Evolutionary conservation across 2,888 invertebrate genomes (phyloP).

Genomic region (Gnatocerus cornutus): DNA sequence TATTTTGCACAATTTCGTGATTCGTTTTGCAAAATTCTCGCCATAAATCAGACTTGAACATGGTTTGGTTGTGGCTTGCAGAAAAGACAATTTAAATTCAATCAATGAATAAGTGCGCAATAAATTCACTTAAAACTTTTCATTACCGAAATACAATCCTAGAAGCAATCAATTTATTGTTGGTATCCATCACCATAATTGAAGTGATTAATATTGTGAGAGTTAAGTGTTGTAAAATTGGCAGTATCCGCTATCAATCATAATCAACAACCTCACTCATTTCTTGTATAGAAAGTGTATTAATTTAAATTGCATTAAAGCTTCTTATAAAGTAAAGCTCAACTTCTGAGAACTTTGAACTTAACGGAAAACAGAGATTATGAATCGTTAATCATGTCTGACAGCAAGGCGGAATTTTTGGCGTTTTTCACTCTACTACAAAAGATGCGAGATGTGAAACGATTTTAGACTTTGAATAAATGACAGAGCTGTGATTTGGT

Average conservation of each 20-base stretch:
- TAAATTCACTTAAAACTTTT: conserved; percentile 17
- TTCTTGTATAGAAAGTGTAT: conserved; percentile 36
- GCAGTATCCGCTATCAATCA: conserved; percentile 32
- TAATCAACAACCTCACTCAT: conserved; percentile 33
- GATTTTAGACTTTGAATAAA: neutral
- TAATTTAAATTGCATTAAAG: conserved; percentile 41
- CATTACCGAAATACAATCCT: conserved; percentile 24
- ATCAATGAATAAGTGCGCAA: neutral
- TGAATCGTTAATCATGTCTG: conserved; percentile 32
- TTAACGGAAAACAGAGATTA: conserved; percentile 30
- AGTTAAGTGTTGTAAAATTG: conserved; percentile 35
- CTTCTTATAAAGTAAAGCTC: conserved; percentile 23
- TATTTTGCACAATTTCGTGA: too few species aligned
- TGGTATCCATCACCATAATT: conserved; percentile 36
- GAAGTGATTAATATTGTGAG: conserved; percentile 32
- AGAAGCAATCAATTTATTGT: conserved; percentile 34
- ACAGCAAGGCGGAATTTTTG: conserved; percentile 1
- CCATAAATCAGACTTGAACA: too few species aligned
- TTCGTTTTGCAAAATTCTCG: too few species aligned
- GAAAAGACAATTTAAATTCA: too few species aligned
- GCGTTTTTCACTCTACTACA: neutral
- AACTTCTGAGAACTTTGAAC: conserved; percentile 32
- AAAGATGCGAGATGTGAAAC: conserved; percentile 1
- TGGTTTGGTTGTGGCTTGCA: too few species aligned
- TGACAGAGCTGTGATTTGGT: neutral